A percentile compares a stretch with the other conserved stretches of the same genome.
phyloP scores from a whole-genome alignment of 2,888 invertebrate genomes.

The Steromphala cineraria region DNA sequence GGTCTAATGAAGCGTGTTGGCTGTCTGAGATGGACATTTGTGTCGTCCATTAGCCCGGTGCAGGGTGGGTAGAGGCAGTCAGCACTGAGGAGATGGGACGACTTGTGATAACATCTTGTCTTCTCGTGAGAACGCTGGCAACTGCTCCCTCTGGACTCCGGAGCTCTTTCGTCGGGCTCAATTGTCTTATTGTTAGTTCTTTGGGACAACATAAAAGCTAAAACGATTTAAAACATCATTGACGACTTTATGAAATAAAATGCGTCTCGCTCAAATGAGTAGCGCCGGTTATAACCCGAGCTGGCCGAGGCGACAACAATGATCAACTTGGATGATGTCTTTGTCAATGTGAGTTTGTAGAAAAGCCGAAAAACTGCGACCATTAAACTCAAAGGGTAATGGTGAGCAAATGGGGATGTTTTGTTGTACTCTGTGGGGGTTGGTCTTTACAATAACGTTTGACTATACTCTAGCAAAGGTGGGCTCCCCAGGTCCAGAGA shows the following conservation, averaged over 20 bases:
- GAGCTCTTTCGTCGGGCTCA: background rate
- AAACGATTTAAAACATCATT: conserved; percentile 1
- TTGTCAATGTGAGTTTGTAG: background rate
- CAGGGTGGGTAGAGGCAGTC: background rate
- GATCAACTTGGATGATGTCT: background rate
- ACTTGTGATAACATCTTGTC: background rate
- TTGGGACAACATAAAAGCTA: background rate
- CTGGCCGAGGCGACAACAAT: background rate
- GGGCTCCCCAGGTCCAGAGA: too few species aligned
- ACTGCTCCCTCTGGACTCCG: background rate
- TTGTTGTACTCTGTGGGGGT: background rate
- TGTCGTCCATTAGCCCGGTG: background rate
- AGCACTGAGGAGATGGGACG: background rate
- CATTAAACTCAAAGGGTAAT: background rate
- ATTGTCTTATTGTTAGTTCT: background rate
- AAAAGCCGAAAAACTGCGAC: background rate
- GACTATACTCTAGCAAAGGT: background rate
- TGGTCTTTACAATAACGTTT: conserved; percentile 9
- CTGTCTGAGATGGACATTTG: background rate
- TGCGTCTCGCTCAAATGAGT: background rate
- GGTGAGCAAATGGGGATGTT: background rate
- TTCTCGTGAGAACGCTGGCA: background rate
- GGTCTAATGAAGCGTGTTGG: conserved; percentile 2
- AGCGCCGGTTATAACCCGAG: background rate
- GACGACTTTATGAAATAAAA: background rate